Evolutionary conservation across 2,113 vertebrate genomes (phyloP), one percentile per base, ranked within the genome.

Genomic region (Trochalopteron elliotii): DNA sequence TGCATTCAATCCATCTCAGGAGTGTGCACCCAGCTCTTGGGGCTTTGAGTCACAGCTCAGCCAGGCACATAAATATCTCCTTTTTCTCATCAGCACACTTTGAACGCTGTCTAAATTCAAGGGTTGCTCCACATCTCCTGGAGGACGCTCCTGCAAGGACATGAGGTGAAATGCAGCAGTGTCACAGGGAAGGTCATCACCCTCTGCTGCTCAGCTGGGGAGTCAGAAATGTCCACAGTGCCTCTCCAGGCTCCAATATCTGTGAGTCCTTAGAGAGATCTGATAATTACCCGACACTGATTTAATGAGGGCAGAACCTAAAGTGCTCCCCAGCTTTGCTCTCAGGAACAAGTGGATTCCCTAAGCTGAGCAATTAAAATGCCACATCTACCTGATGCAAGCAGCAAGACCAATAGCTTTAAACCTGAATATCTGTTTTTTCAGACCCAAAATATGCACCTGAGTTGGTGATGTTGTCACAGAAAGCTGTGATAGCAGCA

Each of bases 401-500:
- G 56, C 67, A 82, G 52, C 59, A 59, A 16, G 16, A 67, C 30
- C 8, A 70, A 33, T 4, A 37, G 50, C 15, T 80, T 75, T 76
- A 25, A 40, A 37, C 31, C 11, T 18, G 37, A 83, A 63, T 37
- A 55, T 24, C 45, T 28, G 15, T 2, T 7, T 76, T 61, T 57
- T 25, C 57, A 72, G 59, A 68, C 14, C 10, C 24, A 37, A 65
- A 77, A 39, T 2, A 33, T 40, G 19, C 30, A 25, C 15, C 33
- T 14, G 25, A 64, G 31, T 2, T 18, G 30, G 10, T 11, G 10
- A 13, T 61, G 31, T 69, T 56, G 15, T 5, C 59, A 17, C 23
- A 83, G 40, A 22, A 49, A 31, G 24, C 35, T 17, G 1, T 1
- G 44, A 37, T 0, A 35, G 8, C 3, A 2, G 28, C 0, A 8